Conservation (phyloP, 2,113 vertebrate species). For the Noturus placidus region DNA sequence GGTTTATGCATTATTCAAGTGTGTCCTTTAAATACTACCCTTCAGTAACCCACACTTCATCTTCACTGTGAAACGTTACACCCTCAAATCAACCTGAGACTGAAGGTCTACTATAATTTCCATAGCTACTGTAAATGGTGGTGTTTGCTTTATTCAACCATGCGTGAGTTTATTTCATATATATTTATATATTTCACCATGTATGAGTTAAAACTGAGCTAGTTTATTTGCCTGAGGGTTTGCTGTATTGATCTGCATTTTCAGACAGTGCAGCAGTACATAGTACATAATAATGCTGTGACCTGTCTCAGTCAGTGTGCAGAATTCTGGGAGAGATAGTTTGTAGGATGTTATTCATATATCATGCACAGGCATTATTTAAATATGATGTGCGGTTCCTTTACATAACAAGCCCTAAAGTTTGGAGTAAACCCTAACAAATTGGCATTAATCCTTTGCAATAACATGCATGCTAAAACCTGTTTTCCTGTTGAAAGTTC, state of each 20-base stretch:
- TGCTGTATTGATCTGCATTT: conserved; percentile 24
- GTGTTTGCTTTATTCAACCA: conserved; percentile 20
- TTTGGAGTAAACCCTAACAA: not conserved
- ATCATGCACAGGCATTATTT: not conserved
- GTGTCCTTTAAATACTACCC: conserved; percentile 12
- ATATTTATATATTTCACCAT: not conserved
- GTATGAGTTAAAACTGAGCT: conserved; percentile 22
- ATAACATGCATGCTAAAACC: not conserved
- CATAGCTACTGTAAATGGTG: conserved; percentile 15
- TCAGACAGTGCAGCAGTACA: conserved; percentile 3
- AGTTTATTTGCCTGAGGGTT: conserved; percentile 37
- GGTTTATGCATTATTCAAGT: conserved; percentile 22
- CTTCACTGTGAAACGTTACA: conserved; percentile 36
- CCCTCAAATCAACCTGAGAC: conserved; percentile 15
- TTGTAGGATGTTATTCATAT: not conserved
- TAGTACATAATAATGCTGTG: conserved; percentile 43
- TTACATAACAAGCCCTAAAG: not conserved
- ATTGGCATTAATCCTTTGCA: not conserved
- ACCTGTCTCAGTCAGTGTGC: conserved; percentile 32
- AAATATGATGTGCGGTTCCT: not conserved
- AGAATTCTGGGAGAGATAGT: conserved; percentile 14
- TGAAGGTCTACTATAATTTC: conserved; percentile 34
- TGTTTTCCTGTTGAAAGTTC: conserved; percentile 23
- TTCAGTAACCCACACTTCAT: conserved; percentile 1
- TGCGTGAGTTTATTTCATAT: conserved; percentile 29